A percentile compares a stretch with the other conserved stretches of the same genome.
Conservation (phyloP, 2,113 vertebrate genomes). For the Aplodontia rufa region DNA sequence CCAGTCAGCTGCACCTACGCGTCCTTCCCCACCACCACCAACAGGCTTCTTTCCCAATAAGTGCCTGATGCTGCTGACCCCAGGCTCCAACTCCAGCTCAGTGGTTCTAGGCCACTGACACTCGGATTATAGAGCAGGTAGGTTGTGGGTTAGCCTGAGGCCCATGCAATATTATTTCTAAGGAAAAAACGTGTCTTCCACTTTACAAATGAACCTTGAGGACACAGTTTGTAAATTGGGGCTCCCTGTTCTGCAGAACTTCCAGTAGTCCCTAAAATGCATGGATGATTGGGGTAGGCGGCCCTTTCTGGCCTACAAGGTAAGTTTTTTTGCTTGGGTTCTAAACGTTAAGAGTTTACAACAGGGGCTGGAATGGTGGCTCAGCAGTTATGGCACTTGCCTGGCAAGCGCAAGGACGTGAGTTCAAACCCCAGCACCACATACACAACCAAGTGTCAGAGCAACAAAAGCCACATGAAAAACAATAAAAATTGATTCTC, state of each 20-base stretch:
- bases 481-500: no score
- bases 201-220: neutral
- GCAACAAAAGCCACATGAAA: no score
- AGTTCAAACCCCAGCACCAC: no score
- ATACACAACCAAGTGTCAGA: no score
- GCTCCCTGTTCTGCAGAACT: neutral
- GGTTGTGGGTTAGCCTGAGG: neutral
- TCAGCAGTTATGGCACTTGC: no score
- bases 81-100: neutral
- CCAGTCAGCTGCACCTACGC: neutral
- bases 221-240: neutral
- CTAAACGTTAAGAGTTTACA: neutral
- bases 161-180: neutral
- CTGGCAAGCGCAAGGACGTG: no score
- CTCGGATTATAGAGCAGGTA: neutral
- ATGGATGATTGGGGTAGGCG: neutral
- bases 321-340: neutral
- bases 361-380: no score
- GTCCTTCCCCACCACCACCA: neutral
- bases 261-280: neutral
- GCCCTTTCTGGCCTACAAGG: neutral
- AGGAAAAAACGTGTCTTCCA: neutral
- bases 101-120: neutral
- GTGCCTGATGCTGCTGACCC: fast-evolving
- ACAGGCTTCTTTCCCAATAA: neutral